Conservation (phyloP, 1,140 invertebrate genomes). For the Drosophila sp. region DNA sequence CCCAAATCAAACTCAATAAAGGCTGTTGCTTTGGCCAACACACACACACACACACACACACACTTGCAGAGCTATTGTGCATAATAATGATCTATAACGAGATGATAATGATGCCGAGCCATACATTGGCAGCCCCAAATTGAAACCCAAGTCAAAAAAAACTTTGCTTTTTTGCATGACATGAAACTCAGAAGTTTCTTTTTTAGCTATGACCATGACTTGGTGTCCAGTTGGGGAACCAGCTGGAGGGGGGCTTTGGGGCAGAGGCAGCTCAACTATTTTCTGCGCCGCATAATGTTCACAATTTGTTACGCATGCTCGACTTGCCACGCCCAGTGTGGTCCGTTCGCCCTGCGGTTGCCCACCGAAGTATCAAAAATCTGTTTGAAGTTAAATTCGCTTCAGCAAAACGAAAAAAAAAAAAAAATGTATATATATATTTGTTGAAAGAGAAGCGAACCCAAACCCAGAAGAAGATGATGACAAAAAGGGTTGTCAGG, state of each 20-base stretch:
- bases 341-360: conserved; percentile 39
- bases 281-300: conserved; percentile 52
- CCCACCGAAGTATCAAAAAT: conserved; percentile 62
- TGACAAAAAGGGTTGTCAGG: conserved; percentile 67
- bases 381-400: conserved; percentile 60
- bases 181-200: conserved; percentile 40
- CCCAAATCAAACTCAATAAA: conserved; percentile 8
- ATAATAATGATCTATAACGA: conserved; percentile 40
- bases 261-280: conserved; percentile 35
- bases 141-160: conserved; percentile 45
- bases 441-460: conserved; percentile 8
- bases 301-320: conserved; percentile 62
- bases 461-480: background rate
- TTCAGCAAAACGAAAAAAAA: conserved; percentile 12
- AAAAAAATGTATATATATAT: background rate
- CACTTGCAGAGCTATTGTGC: background rate
- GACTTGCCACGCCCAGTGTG: conserved; percentile 41
- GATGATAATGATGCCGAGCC: conserved; percentile 50
- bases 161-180: conserved; percentile 28
- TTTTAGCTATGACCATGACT: conserved; percentile 25
- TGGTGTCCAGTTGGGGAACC: background rate
- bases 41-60: background rate
- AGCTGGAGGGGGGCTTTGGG: background rate
- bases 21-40: conserved; percentile 2
- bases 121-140: background rate